phyloP scores from a whole-genome alignment of 2,888 invertebrate genomes.

The Stenodema calcarata region DNA sequence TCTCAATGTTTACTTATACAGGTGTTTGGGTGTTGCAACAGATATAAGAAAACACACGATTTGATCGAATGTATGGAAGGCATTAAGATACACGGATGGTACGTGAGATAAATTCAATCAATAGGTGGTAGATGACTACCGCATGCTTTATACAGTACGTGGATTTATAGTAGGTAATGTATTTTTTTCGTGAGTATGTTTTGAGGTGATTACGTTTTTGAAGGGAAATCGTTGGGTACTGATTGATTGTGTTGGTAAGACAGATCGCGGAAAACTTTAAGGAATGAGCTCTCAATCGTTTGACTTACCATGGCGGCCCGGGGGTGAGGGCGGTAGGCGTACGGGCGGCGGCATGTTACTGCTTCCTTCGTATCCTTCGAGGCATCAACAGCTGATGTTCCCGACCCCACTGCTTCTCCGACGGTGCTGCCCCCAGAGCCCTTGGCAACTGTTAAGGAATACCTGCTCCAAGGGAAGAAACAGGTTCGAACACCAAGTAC shows the following conservation, averaged over 20 bases:
- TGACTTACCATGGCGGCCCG: slow-evolving; percentile 24
- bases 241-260: background rate
- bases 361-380: slow-evolving; percentile 33
- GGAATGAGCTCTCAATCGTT: background rate
- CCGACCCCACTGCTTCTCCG: background rate
- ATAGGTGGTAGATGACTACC: too few species aligned
- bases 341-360: slow-evolving; percentile 35
- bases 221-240: background rate
- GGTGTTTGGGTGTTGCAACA: too few species aligned
- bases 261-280: background rate
- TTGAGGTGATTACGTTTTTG: too few species aligned
- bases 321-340: slow-evolving; percentile 31
- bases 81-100: too few species aligned
- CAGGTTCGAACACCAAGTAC: background rate
- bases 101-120: too few species aligned
- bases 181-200: too few species aligned
- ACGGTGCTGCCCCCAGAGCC: slow-evolving; percentile 14
- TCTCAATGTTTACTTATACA: too few species aligned
- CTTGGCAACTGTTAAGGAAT: background rate
- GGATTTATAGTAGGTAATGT: too few species aligned
- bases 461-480: background rate
- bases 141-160: too few species aligned
- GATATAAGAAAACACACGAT: too few species aligned
- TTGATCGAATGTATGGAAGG: too few species aligned
- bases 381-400: slow-evolving; percentile 19